These are phyloP conservation scores for Drosophila longiperda DNA, from an alignment of 2,888 invertebrate genomes.

Conservation along the genomic window DNA sequence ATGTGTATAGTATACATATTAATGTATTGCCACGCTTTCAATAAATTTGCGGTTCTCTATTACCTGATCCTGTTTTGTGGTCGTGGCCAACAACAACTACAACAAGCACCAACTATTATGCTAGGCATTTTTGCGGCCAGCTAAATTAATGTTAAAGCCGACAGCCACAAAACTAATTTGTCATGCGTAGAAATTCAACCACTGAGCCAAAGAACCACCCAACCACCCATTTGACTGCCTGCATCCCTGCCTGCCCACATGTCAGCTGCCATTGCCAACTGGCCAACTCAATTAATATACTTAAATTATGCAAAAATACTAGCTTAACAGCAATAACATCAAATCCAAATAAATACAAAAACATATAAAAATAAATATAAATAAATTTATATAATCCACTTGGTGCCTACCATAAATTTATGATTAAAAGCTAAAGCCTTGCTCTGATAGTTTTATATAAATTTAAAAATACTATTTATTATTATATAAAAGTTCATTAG, in stretches of 20 bases:
- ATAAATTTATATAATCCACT: background rate
- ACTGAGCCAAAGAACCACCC: constrained; percentile 9
- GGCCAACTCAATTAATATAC: constrained; percentile 71
- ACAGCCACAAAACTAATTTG: constrained; percentile 77
- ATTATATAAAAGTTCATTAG: background rate
- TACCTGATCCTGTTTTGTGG: constrained; percentile 66
- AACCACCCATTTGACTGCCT: constrained; percentile 17
- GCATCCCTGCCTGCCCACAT: background rate
- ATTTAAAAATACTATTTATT: background rate
- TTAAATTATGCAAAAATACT: constrained; percentile 73
- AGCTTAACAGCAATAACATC: constrained; percentile 26
- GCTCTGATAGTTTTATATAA: background rate
- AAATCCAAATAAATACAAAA: constrained; percentile 18
- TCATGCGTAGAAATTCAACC: constrained; percentile 60
- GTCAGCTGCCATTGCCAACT: constrained; percentile 13
- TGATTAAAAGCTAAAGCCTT: background rate
- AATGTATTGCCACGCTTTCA: constrained; percentile 61
- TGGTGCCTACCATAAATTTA: background rate
- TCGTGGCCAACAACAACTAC: constrained; percentile 23
- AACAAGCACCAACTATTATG: background rate
- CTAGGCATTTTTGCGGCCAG: constrained; percentile 27
- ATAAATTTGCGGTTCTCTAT: constrained; percentile 79
- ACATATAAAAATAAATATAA: constrained; percentile 4
- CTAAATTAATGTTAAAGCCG: constrained; percentile 74
- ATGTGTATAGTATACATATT: constrained; percentile 5